These are phyloP conservation scores for Peromyscus aztecus DNA, from an alignment of 2,797 vertebrate species.

Conservation along the genomic window DNA sequence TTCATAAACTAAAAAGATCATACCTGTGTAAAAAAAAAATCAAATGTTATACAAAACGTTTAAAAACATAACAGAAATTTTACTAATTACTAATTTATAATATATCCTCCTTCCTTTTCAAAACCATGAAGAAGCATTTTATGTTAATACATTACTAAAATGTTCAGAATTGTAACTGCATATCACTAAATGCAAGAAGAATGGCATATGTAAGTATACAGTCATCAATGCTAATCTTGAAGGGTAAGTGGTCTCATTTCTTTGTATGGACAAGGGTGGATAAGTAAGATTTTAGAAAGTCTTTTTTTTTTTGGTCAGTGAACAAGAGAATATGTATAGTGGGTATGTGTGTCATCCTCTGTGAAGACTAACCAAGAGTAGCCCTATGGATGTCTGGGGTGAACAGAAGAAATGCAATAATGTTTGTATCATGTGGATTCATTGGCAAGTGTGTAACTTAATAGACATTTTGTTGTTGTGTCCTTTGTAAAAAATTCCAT, in stretches of 20 bases:
- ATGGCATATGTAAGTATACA: not conserved
- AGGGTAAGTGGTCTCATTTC: not conserved
- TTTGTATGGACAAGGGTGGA: not conserved
- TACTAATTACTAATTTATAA: not conserved
- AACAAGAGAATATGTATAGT: not conserved
- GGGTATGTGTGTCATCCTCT: fast-evolving
- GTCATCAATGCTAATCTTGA: not conserved
- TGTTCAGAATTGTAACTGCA: not conserved
- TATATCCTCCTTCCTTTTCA: not conserved
- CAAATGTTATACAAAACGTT: not conserved
- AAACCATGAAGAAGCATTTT: not conserved
- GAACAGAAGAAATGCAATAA: not conserved
- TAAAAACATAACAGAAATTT: not conserved
- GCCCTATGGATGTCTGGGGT: not conserved
- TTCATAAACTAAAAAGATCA: not conserved
- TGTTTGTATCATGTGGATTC: not conserved
- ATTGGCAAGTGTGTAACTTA: not conserved
- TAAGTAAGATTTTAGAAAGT: not conserved
- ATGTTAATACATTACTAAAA: not conserved
- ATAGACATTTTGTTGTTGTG: not conserved
- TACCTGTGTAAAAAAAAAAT: not conserved
- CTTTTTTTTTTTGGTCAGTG: no score
- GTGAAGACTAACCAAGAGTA: not conserved
- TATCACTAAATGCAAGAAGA: not conserved
- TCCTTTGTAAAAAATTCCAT: not conserved